Evolutionary conservation across 1,140 invertebrate genomes (phyloP).

Genomic region (Drosophila sturtevanti): DNA sequence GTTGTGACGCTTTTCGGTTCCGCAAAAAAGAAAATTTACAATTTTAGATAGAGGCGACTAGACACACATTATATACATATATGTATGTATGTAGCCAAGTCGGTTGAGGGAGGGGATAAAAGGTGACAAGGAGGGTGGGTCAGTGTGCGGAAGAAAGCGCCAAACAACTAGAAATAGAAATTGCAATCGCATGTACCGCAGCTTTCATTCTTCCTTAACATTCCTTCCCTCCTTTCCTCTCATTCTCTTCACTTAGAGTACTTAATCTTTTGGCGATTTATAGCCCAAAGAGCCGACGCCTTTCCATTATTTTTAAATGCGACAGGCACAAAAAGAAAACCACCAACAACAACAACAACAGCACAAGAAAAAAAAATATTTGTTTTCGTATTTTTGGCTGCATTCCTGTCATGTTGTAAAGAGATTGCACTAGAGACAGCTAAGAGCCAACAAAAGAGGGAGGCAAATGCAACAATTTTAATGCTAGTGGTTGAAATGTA

Average conservation of each 20-base stretch:
- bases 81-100: too few species aligned
- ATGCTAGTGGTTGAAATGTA: not conserved
- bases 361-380: constrained; percentile 7
- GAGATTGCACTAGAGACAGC: not conserved
- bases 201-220: constrained; percentile 9
- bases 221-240: not conserved
- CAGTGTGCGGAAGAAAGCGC: constrained; percentile 43
- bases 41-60: constrained; percentile 7
- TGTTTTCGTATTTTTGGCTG: constrained; percentile 48
- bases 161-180: constrained; percentile 75
- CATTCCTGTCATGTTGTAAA: constrained; percentile 59
- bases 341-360: not conserved
- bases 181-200: constrained; percentile 48
- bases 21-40: constrained; percentile 71
- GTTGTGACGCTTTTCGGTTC: constrained; percentile 68
- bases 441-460: constrained; percentile 12
- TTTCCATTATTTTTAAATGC: constrained; percentile 58
- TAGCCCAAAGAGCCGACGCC: constrained; percentile 40
- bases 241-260: constrained; percentile 31
- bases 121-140: constrained; percentile 6
- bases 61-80: not conserved
- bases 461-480: not conserved
- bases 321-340: too few species aligned
- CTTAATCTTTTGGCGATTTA: constrained; percentile 76
- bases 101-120: not conserved